Evolutionary conservation across 2,797 vertebrate genomes (phyloP), one percentile per base, ranked within the genome.

Genomic region (Perodicticus potto): DNA sequence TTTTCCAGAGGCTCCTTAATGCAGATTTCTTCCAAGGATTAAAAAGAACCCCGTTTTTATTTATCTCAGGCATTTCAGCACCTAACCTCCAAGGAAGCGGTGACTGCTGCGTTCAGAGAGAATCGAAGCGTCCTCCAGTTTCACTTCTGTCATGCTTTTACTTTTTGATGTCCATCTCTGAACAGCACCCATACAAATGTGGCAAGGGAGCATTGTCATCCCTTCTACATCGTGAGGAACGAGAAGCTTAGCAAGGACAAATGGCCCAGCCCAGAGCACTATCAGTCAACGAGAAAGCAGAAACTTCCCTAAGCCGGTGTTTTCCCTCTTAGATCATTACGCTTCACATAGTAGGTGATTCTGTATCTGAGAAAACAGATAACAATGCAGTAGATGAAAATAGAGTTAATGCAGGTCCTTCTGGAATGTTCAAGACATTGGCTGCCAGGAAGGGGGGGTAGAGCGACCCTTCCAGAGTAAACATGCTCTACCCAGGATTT

Each of bases 241-340:
- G 11, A 14, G 14, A 34, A 70, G 25, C 19, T 2, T 4, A 34
- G 43, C 34, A 22, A 49, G 27, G 49, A 45, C 19, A 8, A 8
- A 19, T 0, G 5, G 9, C 16, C 69, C 0, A 0, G 23, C 13
- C 0, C 3, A 13, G 86, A 86, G 67, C 29, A 13, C 2, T 10
- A 7, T 40, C 17, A 7, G 67, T 40, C 32, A 23, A 7, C 1
- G 14, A 29, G 43, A 23, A 20, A 43, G 7, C 23, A 11, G 22
- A 37, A 55, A 25, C 1, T 17, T 83, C 40, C 49, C 16, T 0
- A 2, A 6, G 23, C 34, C 25, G 3, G n/a, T 2, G 3, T 1
- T 63, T 7, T 5, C 22, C 43, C 87, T 67, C 37, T 22, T 14
- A 29, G 65, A 19, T 69, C 53, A 7, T 1, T 19, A 4, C 5